Evolutionary conservation across 2,888 invertebrate genomes (phyloP).

Genomic region (Altica lythri): DNA sequence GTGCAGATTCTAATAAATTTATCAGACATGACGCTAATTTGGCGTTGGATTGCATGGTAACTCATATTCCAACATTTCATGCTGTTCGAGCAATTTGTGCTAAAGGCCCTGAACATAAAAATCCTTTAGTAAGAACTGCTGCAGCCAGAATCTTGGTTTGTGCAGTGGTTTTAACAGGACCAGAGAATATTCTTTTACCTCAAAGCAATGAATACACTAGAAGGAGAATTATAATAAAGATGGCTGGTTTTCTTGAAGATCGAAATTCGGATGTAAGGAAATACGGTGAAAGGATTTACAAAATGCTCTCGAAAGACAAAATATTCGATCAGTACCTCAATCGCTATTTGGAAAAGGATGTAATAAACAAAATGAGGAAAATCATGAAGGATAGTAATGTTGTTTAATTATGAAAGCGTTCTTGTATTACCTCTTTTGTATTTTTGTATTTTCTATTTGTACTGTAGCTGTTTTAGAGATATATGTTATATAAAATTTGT

Average conservation of each 20-base stretch:
- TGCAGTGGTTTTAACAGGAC: slow-evolving; percentile 67
- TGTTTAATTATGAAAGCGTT: neutral
- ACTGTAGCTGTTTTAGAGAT: neutral
- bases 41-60: slow-evolving; percentile 71
- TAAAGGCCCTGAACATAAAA: slow-evolving; percentile 64
- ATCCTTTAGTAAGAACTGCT: slow-evolving; percentile 68
- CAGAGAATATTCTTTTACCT: slow-evolving; percentile 63
- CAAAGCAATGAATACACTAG: slow-evolving; percentile 61
- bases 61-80: slow-evolving; percentile 65
- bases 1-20: slow-evolving; percentile 74
- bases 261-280: slow-evolving; percentile 62
- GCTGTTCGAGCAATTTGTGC: slow-evolving; percentile 60
- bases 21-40: slow-evolving; percentile 76
- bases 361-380: slow-evolving; percentile 36
- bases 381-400: slow-evolving; percentile 13
- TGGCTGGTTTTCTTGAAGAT: slow-evolving; percentile 62
- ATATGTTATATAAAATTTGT: neutral
- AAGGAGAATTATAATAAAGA: slow-evolving; percentile 57
- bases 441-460: neutral
- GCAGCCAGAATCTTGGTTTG: slow-evolving; percentile 68
- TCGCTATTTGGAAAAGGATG: slow-evolving; percentile 51
- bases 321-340: slow-evolving; percentile 55
- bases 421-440: no score
- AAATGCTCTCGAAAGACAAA: slow-evolving; percentile 10
- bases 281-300: slow-evolving; percentile 29